Base-by-base conservation (phyloP, 2,888 invertebrate genomes). In the Allygus modestus region DNA sequence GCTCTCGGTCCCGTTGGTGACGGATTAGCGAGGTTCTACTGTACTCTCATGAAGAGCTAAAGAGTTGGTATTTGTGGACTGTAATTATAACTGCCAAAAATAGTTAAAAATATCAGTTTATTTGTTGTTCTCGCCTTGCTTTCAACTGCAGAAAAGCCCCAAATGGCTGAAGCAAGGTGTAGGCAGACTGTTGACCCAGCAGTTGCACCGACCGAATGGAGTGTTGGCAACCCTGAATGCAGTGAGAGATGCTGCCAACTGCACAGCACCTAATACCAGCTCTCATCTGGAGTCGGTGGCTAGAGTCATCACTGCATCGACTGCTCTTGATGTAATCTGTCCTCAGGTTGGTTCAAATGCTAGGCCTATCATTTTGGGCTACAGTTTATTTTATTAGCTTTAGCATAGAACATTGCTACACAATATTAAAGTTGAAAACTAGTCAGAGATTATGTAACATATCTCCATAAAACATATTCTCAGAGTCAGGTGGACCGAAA, bases 251-350 rank as follows among this genome's bases (percentile, higher is more conserved):
- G 91, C 90, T 85, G 91, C 79, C 41, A 79, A 92, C 87, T 89
- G 92, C 83, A 93, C 95, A 87, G 91, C 91, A 23, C 93, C 93
- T 0, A 90, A 91, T 87, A 93, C 94, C 87, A 95, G 95, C 95
- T 92, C 92, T 88, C 93, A 93, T 89, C 91, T 94, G 87, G 94
- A 95, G 84, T 91, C 94, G 87, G 92, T 95, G 85, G 93, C 94
- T 77, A 93, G 93, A 90, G 91, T 96, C 84, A 91, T 95, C 84
- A 91, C 91, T 41, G 92, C 91, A 87, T 92, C 93, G 87, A 92
- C 92, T 71, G 90, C 88, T 82, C 86, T 87, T 43, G 88, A 91
- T 86, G 89, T 91, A 43, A 87, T 91, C 84, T 90, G 90, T 83
- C 86, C 89, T 61, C 91, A 91, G 89, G 91, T 91, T 87, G 20